Evolutionary conservation across 2,797 vertebrate genomes (phyloP).

Genomic region (Meda fulgida): DNA sequence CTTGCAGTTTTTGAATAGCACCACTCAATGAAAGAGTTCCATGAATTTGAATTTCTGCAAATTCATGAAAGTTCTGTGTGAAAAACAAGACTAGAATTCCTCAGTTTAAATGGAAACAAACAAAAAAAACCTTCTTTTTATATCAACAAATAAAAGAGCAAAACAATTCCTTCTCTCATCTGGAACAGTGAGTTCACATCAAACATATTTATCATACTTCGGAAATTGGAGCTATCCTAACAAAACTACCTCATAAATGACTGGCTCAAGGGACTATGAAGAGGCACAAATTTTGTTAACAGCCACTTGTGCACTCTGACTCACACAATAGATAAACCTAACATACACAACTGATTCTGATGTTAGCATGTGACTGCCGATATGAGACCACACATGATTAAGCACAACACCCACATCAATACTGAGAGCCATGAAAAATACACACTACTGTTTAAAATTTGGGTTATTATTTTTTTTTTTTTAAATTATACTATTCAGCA

Average conservation of each 20-base stretch:
- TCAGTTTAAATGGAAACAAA: conserved; percentile 9
- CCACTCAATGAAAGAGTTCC: not conserved
- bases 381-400: not conserved
- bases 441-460: not conserved
- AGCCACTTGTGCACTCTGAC: not conserved
- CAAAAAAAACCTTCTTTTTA: not conserved
- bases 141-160: not conserved
- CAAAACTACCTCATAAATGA: not conserved
- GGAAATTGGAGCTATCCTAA: not conserved
- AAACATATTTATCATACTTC: not conserved
- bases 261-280: not conserved
- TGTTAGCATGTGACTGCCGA: not conserved
- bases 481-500: not conserved
- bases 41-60: not conserved
- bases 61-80: not conserved
- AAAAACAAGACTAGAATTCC: not conserved
- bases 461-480: not conserved
- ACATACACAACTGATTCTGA: not conserved
- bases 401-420: not conserved
- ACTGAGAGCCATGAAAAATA: not conserved
- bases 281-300: not conserved
- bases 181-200: conserved; percentile 7
- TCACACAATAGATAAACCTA: not conserved
- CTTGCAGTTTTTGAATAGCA: not conserved
- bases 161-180: not conserved